Evolutionary conservation across 2,888 invertebrate genomes (phyloP), one percentile per base, ranked within the genome.

Genomic region (Chrysina gloriosa): DNA sequence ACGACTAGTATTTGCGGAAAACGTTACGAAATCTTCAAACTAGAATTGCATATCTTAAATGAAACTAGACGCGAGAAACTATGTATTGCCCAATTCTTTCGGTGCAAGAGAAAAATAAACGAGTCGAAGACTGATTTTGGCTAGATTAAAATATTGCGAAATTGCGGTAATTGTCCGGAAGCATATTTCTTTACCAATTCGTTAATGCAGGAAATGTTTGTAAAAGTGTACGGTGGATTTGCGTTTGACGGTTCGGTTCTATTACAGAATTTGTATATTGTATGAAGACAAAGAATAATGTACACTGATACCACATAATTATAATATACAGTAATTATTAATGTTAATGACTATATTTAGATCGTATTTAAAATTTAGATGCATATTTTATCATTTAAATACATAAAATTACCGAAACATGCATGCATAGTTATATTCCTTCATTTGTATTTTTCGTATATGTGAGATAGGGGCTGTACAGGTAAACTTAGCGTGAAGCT

Each of bases 251-350:
- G 36, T 64, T 50, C 52, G 23, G 27, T 29, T 64, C 23, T 64
- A 16, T 23, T 50, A 64, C 39, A 64, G 50, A 50, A 31, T 52
- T 63, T 64, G 52, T 64, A 52, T 64, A 64, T 52, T 64, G 50
- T 64, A 64, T 50, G 52, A 64, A 64, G 52, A 50, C 48, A 64
- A 64, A 64, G 50, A 50, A 52, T 39, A 54, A 65, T 65, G 65
- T 65, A 65, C 65, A 65, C 65, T 54, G 65, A 65, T 65, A 65
- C 65, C 65, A 65, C 29, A 16, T 61, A 61, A 61, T 61, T 61
- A 61, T 56, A 56, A 27, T 42, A 65, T 65, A 63, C 67, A 67
- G 61, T 61, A 67, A 67, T 66, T 66, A 66, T 66, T 66, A 66
- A 58, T 56, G 66, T 58, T 66, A 65, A 65, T 58, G 27, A 66